Evolutionary conservation across 2,113 vertebrate species (phyloP).

Genomic region (Heterotis niloticus): DNA sequence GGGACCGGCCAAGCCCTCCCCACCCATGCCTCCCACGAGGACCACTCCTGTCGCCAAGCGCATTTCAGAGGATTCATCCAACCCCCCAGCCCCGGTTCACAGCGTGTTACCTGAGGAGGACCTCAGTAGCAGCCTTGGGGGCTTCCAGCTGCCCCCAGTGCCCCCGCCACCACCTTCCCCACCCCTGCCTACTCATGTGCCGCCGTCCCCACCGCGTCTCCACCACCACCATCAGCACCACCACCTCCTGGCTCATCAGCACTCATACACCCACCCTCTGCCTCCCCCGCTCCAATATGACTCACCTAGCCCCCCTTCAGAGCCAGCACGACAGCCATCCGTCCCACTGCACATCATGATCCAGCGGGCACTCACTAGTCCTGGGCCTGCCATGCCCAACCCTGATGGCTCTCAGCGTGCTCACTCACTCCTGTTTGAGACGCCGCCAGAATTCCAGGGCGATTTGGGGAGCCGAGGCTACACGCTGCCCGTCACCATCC

Average conservation of each 20-base stretch:
- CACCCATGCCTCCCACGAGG: conserved; percentile 88
- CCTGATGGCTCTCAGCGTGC: conserved; percentile 83
- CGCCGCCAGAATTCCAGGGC: conserved; percentile 67
- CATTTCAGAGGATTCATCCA: conserved; percentile 49
- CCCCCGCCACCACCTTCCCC: conserved; percentile 61
- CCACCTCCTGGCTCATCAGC: conserved; percentile 58
- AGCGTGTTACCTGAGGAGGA: conserved; percentile 62
- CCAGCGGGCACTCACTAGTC: conserved; percentile 87
- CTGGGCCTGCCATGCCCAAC: conserved; percentile 73
- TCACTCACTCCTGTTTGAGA: conserved; percentile 86
- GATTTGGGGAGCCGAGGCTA: conserved; percentile 60
- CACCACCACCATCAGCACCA: conserved; percentile 60
- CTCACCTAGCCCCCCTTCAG: conserved; percentile 53
- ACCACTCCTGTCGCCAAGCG: conserved; percentile 73
- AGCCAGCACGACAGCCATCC: conserved; percentile 65
- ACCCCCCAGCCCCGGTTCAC: conserved; percentile 40
- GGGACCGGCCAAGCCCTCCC: conserved; percentile 79
- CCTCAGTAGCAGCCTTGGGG: conserved; percentile 52
- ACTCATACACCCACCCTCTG: conserved; percentile 49
- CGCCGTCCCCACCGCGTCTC: conserved; percentile 52
- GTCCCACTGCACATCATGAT: conserved; percentile 91
- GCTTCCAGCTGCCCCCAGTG: conserved; percentile 72
- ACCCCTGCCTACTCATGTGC: conserved; percentile 65
- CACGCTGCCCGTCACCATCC: conserved; percentile 88
- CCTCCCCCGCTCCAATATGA: conserved; percentile 55